These are phyloP conservation scores for Lamprologus ornatipinnis DNA, from an alignment of 2,113 vertebrate genomes.

Conservation along the genomic window DNA sequence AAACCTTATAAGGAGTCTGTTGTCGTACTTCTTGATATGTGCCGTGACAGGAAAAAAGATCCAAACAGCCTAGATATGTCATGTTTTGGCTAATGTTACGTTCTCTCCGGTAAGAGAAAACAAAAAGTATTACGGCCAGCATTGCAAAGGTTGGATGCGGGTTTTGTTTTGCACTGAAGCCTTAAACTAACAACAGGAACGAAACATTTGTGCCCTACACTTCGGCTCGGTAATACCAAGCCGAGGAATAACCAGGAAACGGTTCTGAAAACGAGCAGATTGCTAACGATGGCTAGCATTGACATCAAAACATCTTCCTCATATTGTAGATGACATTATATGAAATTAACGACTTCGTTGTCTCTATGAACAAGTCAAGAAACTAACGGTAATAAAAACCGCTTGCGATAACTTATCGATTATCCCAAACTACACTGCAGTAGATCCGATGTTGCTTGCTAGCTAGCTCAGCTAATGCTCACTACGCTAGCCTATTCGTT, in stretches of 20 bases:
- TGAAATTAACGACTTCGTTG: background rate
- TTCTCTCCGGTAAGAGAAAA: background rate
- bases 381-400: background rate
- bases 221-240: background rate
- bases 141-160: background rate
- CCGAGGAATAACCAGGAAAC: conserved; percentile 56
- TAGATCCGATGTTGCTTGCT: background rate
- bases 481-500: conserved; percentile 32
- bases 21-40: background rate
- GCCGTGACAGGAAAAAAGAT: background rate
- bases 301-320: conserved; percentile 21
- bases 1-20: background rate
- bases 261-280: conserved; percentile 10
- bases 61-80: background rate
- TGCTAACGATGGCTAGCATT: conserved; percentile 23
- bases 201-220: background rate
- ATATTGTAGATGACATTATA: background rate
- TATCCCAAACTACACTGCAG: conserved; percentile 1
- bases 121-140: background rate
- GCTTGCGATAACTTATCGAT: background rate
- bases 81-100: background rate
- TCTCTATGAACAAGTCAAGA: background rate
- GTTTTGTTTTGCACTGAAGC: background rate
- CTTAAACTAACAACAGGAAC: background rate
- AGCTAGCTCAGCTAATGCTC: conserved; percentile 6